Percentiles rank a stretch among this genome's conserved stretches.
These are phyloP conservation scores for Tachycineta bicolor DNA, from an alignment of 2,113 vertebrate species.

Conservation along the genomic window DNA sequence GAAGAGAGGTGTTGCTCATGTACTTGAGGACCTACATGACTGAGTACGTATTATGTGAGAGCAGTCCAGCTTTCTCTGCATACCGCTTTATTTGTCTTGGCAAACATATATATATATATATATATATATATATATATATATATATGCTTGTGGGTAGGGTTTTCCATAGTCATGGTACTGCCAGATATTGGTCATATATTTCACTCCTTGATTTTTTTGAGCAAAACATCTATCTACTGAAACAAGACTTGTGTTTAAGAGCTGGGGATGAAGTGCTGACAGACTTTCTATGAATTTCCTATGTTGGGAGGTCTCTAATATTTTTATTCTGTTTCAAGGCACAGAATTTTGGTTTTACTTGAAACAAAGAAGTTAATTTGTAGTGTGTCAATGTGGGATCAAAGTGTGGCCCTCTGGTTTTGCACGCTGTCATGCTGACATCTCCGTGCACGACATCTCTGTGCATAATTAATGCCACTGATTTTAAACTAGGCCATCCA, in stretches of 20 bases:
- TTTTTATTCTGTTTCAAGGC: background rate
- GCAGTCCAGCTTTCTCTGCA: background rate
- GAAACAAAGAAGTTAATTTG: background rate
- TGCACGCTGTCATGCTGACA: background rate
- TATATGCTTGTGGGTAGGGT: slow-evolving; percentile 8
- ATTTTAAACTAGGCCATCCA: background rate
- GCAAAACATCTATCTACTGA: background rate
- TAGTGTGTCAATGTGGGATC: background rate
- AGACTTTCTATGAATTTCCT: background rate
- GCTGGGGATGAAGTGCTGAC: background rate
- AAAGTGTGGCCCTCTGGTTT: background rate
- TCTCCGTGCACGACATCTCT: background rate
- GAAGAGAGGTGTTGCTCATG: background rate
- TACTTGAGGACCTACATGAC: background rate
- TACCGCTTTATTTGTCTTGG: slow-evolving; percentile 42
- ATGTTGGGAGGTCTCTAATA: background rate
- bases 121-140: background rate
- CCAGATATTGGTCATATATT: background rate
- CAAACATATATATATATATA: background rate
- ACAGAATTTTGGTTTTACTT: background rate
- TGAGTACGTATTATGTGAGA: background rate
- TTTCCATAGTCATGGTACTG: background rate
- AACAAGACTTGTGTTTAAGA: background rate
- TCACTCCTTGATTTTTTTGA: background rate
- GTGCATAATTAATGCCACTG: background rate